These are phyloP conservation scores for Desmodus rotundus DNA, from an alignment of 2,113 vertebrate species.

Conservation along the genomic window DNA sequence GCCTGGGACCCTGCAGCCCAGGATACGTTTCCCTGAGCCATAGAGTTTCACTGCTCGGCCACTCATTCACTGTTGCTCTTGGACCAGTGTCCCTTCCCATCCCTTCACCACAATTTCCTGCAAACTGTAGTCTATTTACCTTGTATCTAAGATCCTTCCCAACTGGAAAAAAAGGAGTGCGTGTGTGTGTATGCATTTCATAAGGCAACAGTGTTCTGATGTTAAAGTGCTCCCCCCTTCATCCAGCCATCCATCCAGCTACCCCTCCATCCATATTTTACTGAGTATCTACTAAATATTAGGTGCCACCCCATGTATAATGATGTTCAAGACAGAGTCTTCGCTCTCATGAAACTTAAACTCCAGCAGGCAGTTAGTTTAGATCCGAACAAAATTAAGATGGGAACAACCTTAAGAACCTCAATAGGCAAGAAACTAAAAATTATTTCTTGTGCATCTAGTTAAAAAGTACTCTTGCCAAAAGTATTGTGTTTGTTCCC, in stretches of 20 bases:
- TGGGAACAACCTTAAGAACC: not conserved
- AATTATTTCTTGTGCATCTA: not conserved
- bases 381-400: not conserved
- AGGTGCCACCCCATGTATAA: not conserved
- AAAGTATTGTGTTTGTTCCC: not conserved
- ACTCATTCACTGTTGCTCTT: too few species aligned
- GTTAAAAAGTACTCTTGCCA: not conserved
- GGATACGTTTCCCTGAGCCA: not conserved
- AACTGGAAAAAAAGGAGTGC: not conserved
- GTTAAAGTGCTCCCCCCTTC: not conserved
- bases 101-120: not conserved
- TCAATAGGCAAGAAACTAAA: not conserved
- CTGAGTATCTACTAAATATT: not conserved
- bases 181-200: not conserved
- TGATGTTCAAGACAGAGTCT: not conserved
- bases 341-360: not conserved
- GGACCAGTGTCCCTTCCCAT: not conserved
- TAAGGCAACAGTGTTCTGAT: not conserved
- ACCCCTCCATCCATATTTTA: not conserved
- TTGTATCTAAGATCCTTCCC: not conserved
- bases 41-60: not conserved
- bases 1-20: not conserved
- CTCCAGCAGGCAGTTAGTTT: not conserved
- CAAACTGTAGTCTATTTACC: not conserved
- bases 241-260: not conserved